Percentiles rank a stretch among this genome's conserved stretches.
phyloP scores from a whole-genome alignment of 2,113 vertebrate genomes.

The Misgurnus anguillicaudatus region DNA sequence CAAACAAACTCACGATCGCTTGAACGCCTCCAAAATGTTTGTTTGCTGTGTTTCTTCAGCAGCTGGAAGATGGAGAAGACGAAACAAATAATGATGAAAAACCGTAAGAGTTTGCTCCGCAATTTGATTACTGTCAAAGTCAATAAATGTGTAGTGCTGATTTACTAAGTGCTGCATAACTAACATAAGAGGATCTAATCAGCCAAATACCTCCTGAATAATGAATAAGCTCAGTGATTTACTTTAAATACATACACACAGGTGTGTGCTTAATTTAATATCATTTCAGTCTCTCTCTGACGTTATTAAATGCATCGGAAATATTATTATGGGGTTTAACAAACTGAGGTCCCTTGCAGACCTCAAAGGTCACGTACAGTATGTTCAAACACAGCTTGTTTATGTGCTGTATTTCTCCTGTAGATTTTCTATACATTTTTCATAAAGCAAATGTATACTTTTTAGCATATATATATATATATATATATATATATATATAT shows the following conservation, averaged over 20 bases:
- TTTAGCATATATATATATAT: no score
- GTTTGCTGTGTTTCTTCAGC: conserved; percentile 69
- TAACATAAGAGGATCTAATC: conserved; percentile 26
- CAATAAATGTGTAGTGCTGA: conserved; percentile 16
- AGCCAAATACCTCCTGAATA: conserved; percentile 12
- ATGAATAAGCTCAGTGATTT: conserved; percentile 54
- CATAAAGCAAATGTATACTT: no score
- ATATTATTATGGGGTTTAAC: not conserved
- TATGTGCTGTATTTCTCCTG: no score
- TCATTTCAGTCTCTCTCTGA: conserved; percentile 20
- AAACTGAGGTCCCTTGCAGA: no score
- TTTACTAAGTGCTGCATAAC: conserved; percentile 9
- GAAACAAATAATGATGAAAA: conserved; percentile 50
- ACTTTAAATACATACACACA: conserved; percentile 51
- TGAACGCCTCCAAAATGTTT: conserved; percentile 82
- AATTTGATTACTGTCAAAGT: conserved; percentile 25
- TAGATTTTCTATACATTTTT: no score
- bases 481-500: no score
- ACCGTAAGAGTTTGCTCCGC: not conserved
- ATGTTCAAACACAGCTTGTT: no score
- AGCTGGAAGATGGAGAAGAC: conserved; percentile 66
- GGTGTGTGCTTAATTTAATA: conserved; percentile 45
- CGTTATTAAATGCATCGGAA: not conserved
- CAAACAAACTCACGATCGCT: conserved; percentile 79
- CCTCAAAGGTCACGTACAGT: no score